Percentiles rank a stretch among this genome's conserved stretches.
Evolutionary conservation across 2,888 invertebrate species (phyloP).

Genomic region (Pollenia angustigena): DNA sequence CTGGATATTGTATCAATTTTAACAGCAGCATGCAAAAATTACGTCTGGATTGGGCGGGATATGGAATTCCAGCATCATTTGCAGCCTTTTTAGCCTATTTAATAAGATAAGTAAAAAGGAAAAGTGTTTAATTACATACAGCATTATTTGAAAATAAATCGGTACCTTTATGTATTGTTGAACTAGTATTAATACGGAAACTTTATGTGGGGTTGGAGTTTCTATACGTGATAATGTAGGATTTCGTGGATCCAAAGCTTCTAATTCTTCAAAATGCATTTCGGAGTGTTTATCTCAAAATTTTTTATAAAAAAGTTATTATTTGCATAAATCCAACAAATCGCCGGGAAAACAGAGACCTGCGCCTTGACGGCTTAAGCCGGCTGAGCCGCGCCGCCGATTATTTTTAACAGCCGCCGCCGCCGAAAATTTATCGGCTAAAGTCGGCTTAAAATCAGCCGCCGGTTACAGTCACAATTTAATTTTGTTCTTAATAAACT

Average conservation of each 20-base stretch:
- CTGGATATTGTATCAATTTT: slow-evolving; percentile 91
- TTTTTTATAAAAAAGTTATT: slow-evolving; percentile 87
- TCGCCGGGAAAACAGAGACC: slow-evolving; percentile 85
- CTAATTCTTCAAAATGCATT: slow-evolving; percentile 81
- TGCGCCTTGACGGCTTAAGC: too few species aligned
- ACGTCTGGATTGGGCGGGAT: slow-evolving; percentile 87
- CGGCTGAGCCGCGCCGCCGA: too few species aligned
- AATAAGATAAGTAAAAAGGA: neutral
- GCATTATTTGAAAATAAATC: slow-evolving; percentile 78
- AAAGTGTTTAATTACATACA: neutral
- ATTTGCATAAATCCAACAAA: slow-evolving; percentile 86
- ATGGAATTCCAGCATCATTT: slow-evolving; percentile 78
- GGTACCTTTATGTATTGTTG: slow-evolving; percentile 89
- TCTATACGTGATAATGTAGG: slow-evolving; percentile 82
- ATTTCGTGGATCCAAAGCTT: slow-evolving; percentile 80
- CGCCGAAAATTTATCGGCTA: too few species aligned
- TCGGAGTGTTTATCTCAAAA: slow-evolving; percentile 84
- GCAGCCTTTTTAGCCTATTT: slow-evolving; percentile 80
- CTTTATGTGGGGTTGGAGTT: slow-evolving; percentile 90
- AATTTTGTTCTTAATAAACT: too few species aligned
- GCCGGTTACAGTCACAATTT: too few species aligned
- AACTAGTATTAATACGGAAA: slow-evolving; percentile 90
- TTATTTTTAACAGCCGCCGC: too few species aligned
- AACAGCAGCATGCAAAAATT: slow-evolving; percentile 92
- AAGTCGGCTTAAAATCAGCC: too few species aligned